Conservation (phyloP, 1,140 invertebrate genomes). For the Pseudomyrmex gracilis region DNA sequence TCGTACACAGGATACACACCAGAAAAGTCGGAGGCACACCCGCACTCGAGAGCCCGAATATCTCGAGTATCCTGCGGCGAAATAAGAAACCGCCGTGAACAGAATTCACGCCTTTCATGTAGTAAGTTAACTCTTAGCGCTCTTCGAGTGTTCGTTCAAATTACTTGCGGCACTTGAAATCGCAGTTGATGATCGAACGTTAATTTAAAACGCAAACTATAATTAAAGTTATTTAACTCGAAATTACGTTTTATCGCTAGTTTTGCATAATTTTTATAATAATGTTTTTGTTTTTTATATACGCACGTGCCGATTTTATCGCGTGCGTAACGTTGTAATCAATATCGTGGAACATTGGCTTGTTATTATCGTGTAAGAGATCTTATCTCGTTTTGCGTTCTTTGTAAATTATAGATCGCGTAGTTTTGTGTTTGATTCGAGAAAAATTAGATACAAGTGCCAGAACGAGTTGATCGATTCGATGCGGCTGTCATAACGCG, state of each 20-base stretch:
- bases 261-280: too few species aligned
- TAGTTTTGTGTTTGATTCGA: not conserved
- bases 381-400: too few species aligned
- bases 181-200: not conserved
- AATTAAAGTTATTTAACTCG: too few species aligned
- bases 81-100: slow-evolving; percentile 31
- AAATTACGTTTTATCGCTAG: too few species aligned
- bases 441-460: slow-evolving; percentile 21
- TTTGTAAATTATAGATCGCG: too few species aligned
- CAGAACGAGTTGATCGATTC: slow-evolving; percentile 14
- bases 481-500: slow-evolving; percentile 6
- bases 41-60: slow-evolving; percentile 39
- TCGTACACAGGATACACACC: slow-evolving; percentile 42
- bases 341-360: too few species aligned
- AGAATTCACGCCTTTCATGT: slow-evolving; percentile 7
- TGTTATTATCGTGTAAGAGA: too few species aligned
- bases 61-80: slow-evolving; percentile 32
- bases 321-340: too few species aligned
- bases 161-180: not conserved
- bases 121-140: not conserved
- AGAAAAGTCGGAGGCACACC: slow-evolving; percentile 50
- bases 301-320: too few species aligned
- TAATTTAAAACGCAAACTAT: not conserved
- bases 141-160: too few species aligned
- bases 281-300: too few species aligned